Conservation (phyloP, 2,113 vertebrate species). For the Aplodontia rufa region DNA sequence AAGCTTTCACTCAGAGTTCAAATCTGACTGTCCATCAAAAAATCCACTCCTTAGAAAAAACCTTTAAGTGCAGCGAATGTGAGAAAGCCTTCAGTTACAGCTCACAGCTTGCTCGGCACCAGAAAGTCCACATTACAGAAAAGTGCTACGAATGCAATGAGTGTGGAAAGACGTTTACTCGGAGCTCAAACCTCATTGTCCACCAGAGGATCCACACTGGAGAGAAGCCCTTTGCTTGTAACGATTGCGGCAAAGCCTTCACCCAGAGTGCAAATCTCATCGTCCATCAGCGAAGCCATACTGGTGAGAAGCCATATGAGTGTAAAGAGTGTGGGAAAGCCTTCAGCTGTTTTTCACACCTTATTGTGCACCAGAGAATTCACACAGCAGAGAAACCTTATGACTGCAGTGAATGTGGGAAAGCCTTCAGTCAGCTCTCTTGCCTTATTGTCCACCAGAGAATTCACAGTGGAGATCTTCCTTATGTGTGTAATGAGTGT, state of each 20-base stretch:
- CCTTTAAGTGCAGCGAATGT: slow-evolving; percentile 73
- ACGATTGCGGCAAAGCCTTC: slow-evolving; percentile 79
- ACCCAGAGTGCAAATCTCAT: slow-evolving; percentile 79
- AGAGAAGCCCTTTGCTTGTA: slow-evolving; percentile 80
- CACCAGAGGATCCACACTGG: slow-evolving; percentile 80
- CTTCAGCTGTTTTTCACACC: slow-evolving; percentile 78
- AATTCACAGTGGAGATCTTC: slow-evolving; percentile 79
- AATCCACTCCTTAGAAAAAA: slow-evolving; percentile 76
- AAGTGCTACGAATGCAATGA: slow-evolving; percentile 76
- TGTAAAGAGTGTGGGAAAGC: slow-evolving; percentile 78
- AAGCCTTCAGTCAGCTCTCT: slow-evolving; percentile 80
- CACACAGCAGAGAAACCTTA: slow-evolving; percentile 80
- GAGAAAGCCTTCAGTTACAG: slow-evolving; percentile 78
- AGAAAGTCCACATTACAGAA: slow-evolving; percentile 78
- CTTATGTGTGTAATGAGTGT: slow-evolving; percentile 75
- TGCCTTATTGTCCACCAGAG: slow-evolving; percentile 80
- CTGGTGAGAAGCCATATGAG: slow-evolving; percentile 78
- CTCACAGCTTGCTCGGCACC: slow-evolving; percentile 75
- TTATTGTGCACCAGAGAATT: slow-evolving; percentile 78
- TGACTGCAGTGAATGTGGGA: slow-evolving; percentile 75
- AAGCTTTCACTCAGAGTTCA: slow-evolving; percentile 78
- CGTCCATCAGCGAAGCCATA: slow-evolving; percentile 80
- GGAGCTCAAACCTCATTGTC: slow-evolving; percentile 78
- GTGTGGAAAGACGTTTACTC: slow-evolving; percentile 79
- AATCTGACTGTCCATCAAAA: slow-evolving; percentile 77